A percentile compares a stretch with the other conserved stretches of the same genome.
Conservation (phyloP, 1,140 invertebrate genomes). For the Metaphire vulgaris region DNA sequence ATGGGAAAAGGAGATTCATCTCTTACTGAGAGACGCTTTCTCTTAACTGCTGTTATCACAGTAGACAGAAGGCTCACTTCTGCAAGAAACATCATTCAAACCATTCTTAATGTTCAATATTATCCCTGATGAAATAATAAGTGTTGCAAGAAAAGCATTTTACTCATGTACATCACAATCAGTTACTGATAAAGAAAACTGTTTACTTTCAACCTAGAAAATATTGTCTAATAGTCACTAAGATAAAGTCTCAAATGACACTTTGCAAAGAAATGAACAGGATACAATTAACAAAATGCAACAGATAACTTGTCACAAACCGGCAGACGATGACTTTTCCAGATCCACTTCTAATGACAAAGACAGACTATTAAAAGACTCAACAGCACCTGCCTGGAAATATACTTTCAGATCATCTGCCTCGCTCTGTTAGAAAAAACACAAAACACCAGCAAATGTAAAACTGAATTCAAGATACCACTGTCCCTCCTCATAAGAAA, state of each 20-base stretch:
- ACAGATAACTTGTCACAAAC: not conserved
- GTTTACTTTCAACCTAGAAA: not conserved
- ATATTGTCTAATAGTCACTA: not conserved
- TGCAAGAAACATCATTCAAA: not conserved
- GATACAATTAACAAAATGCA: not conserved
- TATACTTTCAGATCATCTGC: not conserved
- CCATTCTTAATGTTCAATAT: not conserved
- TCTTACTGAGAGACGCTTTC: not conserved
- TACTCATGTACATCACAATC: not conserved
- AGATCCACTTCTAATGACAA: not conserved
- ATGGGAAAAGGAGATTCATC: not conserved
- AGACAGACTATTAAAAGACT: not conserved
- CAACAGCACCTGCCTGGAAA: not conserved
- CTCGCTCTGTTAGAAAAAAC: not conserved
- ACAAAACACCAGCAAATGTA: not conserved
- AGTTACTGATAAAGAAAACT: not conserved
- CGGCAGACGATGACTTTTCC: not conserved
- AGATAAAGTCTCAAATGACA: too few relatives aligned
- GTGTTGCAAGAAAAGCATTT: not conserved
- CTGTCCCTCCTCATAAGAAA: not conserved
- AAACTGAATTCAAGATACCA: not conserved
- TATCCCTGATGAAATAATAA: not conserved
- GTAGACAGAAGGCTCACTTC: not conserved
- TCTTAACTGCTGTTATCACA: not conserved
- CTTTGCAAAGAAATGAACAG: too few relatives aligned